Base-by-base conservation (phyloP, 2,888 invertebrate genomes). In the Imbricaverruca yamaguchii region DNA sequence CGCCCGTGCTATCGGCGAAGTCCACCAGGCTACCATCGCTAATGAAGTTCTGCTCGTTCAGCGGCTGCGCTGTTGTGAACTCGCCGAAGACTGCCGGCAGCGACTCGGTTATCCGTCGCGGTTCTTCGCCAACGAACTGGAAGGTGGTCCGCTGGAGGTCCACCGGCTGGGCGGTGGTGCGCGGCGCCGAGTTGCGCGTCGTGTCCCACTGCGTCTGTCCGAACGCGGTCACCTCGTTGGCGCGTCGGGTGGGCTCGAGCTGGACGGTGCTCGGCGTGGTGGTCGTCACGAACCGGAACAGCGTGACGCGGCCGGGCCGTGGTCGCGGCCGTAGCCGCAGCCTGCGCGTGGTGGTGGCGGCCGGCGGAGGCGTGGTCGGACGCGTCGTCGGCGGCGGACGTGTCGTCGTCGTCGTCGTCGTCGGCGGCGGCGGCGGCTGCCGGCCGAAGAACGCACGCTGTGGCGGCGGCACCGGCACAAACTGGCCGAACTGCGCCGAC, bases 401-500 rank as follows among this genome's bases (percentile, higher is more conserved):
- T 4, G 39, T 39, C 39, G 39, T 39, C 39, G 39, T 1, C 39
- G 39, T 1, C 39, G 21, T 7, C 61, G 13, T 15, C 53, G 80
- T 25, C 25, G 80, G 18, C 57, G 23, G 57, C 6, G 80, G 57
- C 15, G 21, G 9, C 13, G 65, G n/a, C 23, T n/a, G 65, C n/a
- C 23, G n/a, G 4, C 23, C 65, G 23, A 65, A 65, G 12, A 23
- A 23, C 74, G 53, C 39, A 2, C 10, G 61, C 21, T 8, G n/a
- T 0, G 25, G 80, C 21, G 80, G 53, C 53, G 61, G 6, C 13
- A 63, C 53, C 39, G 63, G 65, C 63, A 39, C n/a, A 53, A 61
- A 61, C 39, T 65, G 80, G 63, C 65, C 63, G 63, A 80, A 67
- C 53, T 63, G 65, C 21, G 80, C 7, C 80, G 39, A 63, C 61